Conservation (phyloP, 53 echinoderm and acorn worm genomes). For the Holothuria scabra region DNA sequence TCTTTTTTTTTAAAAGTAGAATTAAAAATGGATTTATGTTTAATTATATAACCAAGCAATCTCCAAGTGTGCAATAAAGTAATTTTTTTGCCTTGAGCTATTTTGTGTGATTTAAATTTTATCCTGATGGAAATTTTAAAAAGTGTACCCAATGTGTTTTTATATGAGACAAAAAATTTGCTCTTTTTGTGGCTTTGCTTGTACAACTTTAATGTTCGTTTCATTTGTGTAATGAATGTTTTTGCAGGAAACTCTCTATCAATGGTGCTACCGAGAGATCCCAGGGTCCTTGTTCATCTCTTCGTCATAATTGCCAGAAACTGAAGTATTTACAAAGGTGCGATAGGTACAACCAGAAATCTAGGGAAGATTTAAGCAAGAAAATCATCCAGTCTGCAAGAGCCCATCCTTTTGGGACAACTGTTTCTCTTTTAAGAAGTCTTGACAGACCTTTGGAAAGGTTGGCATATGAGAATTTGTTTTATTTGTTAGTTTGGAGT, state of each 20-base stretch:
- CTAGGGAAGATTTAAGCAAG: conserved; percentile 67
- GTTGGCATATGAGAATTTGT: conserved; percentile 35
- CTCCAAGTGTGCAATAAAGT: too few species aligned
- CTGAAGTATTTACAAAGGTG: conserved; percentile 64
- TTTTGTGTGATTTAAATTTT: too few species aligned
- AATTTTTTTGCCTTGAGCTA: too few species aligned
- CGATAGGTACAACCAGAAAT: conserved; percentile 56
- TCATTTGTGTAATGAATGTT: too few species aligned
- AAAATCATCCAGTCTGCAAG: conserved; percentile 83
- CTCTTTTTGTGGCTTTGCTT: not conserved
- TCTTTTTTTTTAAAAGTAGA: too few species aligned
- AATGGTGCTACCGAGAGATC: conserved; percentile 32
- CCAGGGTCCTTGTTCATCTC: conserved; percentile 25
- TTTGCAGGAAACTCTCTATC: conserved; percentile 7
- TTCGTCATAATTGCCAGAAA: conserved; percentile 60
- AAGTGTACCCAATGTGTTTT: too few species aligned
- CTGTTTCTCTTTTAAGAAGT: conserved; percentile 76
- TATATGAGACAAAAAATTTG: too few species aligned
- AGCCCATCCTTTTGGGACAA: conserved; percentile 86
- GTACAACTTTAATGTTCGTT: not conserved
- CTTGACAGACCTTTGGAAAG: conserved; percentile 69
- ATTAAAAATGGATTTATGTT: too few species aligned
- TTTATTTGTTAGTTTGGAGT: too few species aligned
- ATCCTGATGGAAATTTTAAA: too few species aligned
- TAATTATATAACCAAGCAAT: too few species aligned